Base-by-base conservation (phyloP, 2,888 invertebrate species). In the Apoda limacodes region DNA sequence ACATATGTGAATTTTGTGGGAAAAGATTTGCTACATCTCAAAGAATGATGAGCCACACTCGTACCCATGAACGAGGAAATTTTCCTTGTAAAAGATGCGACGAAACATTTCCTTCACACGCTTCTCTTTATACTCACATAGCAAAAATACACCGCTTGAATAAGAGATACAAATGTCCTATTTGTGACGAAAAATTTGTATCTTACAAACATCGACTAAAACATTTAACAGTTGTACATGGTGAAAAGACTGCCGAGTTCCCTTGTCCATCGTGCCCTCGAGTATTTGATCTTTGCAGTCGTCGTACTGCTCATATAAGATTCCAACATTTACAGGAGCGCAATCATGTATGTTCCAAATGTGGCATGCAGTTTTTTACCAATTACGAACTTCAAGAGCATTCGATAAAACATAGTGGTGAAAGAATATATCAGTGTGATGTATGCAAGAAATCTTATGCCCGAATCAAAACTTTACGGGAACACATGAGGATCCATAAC, bases 321-420 rank as follows among this genome's bases (percentile, higher is more conserved):
- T 71, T 66, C 21, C 72, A 64, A 47, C 84, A 71, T 45, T 52
- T 66, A 29, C 81, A 65, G 50, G 83, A 68, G 45, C 60, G 67
- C 34, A 83, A 74, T 20, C 82, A 81, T 35, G 55, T 78, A 0
- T 84, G 84, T 41, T 52, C 68, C 1, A 61, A 72, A 2, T 84
- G 84, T 25, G 70, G 76, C 0, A 82, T 80, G 63, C 80, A 81
- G 45, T 84, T 84, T 41, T 82, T 82, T 36, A 75, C 78, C 0
- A 83, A 83, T 29, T 81, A 82, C 30, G 83, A 83, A 37, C 53
- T 84, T 13, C 82, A 82, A 19, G 82, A 82, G 35, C 84, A 84
- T 49, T 71, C 78, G 25, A 65, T 82, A 2, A 83, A 82, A 30
- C 84, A 84, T 39, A 74, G 80, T 1, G 82, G 81, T 0, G 78